Evolutionary conservation across 2,888 invertebrate genomes (phyloP).

Genomic region (Pandemis corylana): DNA sequence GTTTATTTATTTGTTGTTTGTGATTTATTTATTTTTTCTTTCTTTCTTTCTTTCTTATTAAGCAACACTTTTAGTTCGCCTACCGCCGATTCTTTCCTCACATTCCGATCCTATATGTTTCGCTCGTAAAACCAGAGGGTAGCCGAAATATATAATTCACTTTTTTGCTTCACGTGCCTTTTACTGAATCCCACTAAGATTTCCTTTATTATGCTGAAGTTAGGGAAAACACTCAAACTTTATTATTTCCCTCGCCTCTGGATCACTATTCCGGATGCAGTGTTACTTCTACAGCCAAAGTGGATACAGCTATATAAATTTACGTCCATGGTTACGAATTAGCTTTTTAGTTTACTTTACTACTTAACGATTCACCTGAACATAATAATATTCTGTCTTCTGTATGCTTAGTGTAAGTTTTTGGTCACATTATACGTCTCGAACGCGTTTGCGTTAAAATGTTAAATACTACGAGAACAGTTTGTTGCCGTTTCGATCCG

Average conservation of each 20-base stretch:
- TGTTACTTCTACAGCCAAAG: background rate
- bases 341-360: too few species aligned
- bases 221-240: slow-evolving; percentile 17
- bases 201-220: slow-evolving; percentile 23
- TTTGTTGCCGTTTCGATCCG: too few species aligned
- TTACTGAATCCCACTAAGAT: slow-evolving; percentile 22
- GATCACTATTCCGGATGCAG: background rate
- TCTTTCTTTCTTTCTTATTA: too few species aligned
- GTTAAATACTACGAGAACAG: too few species aligned
- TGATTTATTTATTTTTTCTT: too few species aligned
- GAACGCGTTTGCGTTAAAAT: too few species aligned
- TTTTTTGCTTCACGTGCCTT: slow-evolving; percentile 20
- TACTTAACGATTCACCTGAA: too few species aligned
- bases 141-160: slow-evolving; percentile 32
- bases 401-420: too few species aligned
- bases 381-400: too few species aligned
- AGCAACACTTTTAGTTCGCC: background rate
- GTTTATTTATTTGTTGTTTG: too few species aligned
- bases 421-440: too few species aligned
- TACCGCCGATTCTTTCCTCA: slow-evolving; percentile 5
- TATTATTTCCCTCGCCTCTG: slow-evolving; percentile 6
- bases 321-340: background rate
- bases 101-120: slow-evolving; percentile 26
- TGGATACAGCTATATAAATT: background rate
- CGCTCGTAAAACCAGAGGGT: slow-evolving; percentile 35